Evolutionary conservation across 2,113 vertebrate genomes (phyloP), one percentile per base, ranked within the genome.

Genomic region (Phycodurus eques): DNA sequence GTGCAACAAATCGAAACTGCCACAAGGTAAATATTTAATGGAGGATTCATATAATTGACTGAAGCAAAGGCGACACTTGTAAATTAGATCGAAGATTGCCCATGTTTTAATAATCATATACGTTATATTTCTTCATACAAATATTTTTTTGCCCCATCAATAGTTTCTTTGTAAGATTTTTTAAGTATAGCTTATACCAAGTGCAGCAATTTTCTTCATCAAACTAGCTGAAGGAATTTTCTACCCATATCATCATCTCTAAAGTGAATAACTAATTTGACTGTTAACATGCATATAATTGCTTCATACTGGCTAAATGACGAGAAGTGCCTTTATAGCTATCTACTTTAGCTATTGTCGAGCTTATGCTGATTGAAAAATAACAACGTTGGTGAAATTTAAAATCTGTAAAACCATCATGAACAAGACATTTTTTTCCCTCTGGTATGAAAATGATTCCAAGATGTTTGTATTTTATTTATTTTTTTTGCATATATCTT

Each of bases 141-240:
- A 51, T 49, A 10, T n/a, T 63, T 63, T 62, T n/a, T 53, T 63
- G 67, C 47, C 60, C 17, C n/a, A 47, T 46, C 22, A 7, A 70
- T 70, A 72, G 42, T 39, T 15, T 59, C 3, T 20, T 66, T 63
- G 53, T 53, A 77, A 49, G 0, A 78, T 43, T 27, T 39, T 60
- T 51, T 9, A 54, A 60, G 31, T 47, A 20, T 31, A 59, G 43
- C 20, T 17, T 43, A 15, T 33, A 72, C 63, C 56, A 68, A 73
- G 43, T 19, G 31, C 14, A 59, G 47, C 59, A 63, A 73, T 15
- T 39, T 39, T 51, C 9, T 20, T 2, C 20, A 66, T n/a, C 8
- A 56, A 22, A 67, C 46, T 8, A 73, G 77, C 49, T 62, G 54
- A 61, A 47, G 44, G 14, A 69, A 64, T 47, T 59, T 68, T 60